These are phyloP conservation scores for Oplegnathus fasciatus DNA, from an alignment of 2,113 vertebrate species.

Conservation along the genomic window DNA sequence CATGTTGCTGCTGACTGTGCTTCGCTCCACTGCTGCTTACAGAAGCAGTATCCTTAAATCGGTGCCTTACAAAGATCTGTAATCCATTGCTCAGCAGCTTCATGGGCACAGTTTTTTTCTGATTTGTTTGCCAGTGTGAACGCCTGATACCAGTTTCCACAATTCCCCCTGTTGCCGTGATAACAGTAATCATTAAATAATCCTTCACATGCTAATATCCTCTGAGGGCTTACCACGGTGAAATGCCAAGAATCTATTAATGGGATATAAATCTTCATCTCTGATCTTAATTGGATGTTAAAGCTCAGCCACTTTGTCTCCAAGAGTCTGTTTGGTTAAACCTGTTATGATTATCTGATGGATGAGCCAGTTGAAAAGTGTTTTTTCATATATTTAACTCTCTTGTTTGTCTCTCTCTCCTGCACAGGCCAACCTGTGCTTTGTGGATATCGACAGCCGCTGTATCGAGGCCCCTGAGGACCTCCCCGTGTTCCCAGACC, in stretches of 20 bases:
- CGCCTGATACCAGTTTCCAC: conserved; percentile 11
- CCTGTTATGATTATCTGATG: conserved; percentile 52
- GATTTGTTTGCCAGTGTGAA: neutral
- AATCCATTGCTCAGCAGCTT: conserved; percentile 52
- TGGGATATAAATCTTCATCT: conserved; percentile 41
- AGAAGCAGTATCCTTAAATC: conserved; percentile 57
- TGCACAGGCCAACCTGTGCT: conserved; percentile 94
- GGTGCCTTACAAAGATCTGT: neutral
- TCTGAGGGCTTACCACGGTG: neutral
- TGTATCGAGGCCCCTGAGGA: conserved; percentile 93
- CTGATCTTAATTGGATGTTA: conserved; percentile 51
- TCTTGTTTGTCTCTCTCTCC: conserved; percentile 7
- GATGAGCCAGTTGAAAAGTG: neutral
- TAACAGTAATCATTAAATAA: conserved; percentile 46
- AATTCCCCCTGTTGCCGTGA: conserved; percentile 20
- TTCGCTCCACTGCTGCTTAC: conserved; percentile 54
- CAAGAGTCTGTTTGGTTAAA: conserved; percentile 17
- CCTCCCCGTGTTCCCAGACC: conserved; percentile 94
- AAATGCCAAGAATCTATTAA: conserved; percentile 56
- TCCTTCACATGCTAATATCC: conserved; percentile 44
- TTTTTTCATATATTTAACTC: neutral
- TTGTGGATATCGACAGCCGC: conserved; percentile 97
- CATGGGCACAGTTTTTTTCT: neutral
- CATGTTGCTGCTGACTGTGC: conserved; percentile 63
- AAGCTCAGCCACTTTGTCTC: conserved; percentile 36